phyloP scores from a whole-genome alignment of 2,888 invertebrate species.

The Ochropleura leucogaster region DNA sequence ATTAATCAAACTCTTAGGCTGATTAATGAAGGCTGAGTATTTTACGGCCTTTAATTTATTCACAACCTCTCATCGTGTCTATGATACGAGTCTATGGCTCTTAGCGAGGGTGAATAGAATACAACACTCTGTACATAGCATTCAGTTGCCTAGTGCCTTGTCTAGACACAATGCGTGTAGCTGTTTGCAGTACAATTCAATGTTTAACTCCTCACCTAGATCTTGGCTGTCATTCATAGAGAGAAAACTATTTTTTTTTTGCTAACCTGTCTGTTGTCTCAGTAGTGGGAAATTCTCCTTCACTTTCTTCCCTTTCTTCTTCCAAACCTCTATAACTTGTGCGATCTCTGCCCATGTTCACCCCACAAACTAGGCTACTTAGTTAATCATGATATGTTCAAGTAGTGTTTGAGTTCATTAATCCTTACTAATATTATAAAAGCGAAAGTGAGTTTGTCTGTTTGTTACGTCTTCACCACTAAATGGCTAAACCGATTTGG shows the following conservation, averaged over 20 bases:
- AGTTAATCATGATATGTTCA: background rate
- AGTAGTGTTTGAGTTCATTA: background rate
- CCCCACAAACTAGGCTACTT: background rate
- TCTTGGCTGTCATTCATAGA: background rate
- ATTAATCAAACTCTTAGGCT: conserved; percentile 28
- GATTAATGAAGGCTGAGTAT: conserved; percentile 25
- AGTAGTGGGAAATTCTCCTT: too few species aligned
- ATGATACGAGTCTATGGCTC: background rate
- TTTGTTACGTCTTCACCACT: too few species aligned
- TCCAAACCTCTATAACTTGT: too few species aligned
- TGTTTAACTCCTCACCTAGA: background rate
- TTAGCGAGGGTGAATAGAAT: conserved; percentile 11
- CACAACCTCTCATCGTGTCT: background rate
- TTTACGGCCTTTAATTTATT: conserved; percentile 13
- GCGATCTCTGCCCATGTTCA: too few species aligned
- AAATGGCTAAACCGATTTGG: too few species aligned
- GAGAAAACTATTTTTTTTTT: background rate
- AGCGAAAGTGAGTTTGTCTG: too few species aligned
- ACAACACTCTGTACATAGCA: conserved; percentile 10
- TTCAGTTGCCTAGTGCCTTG: conserved; percentile 4
- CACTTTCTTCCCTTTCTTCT: too few species aligned
- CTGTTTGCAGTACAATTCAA: background rate
- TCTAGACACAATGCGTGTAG: background rate
- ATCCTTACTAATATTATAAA: too few species aligned
- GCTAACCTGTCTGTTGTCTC: too few species aligned